phyloP scores from a whole-genome alignment of 2,113 vertebrate genomes.

The Anser cygnoides region DNA sequence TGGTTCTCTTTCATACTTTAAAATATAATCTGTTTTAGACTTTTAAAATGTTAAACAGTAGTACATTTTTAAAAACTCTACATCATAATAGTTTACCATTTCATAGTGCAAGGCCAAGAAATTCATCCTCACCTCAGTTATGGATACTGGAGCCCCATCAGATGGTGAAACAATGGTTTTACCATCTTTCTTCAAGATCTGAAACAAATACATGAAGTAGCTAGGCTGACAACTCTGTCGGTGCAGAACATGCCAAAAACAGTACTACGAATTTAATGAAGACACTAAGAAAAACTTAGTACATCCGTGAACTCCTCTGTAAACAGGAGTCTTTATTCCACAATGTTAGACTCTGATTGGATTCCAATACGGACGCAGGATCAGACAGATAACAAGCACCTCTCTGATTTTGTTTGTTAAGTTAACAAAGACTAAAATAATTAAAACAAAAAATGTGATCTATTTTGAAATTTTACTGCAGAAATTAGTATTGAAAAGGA shows the following conservation, averaged over 20 bases:
- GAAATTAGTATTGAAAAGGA: background rate
- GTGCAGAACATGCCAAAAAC: background rate
- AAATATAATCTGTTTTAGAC: background rate
- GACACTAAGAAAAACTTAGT: background rate
- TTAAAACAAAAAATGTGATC: background rate
- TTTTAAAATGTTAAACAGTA: background rate
- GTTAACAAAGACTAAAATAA: background rate
- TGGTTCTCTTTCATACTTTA: background rate
- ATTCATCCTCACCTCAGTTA: conserved; percentile 73
- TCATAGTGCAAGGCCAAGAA: background rate
- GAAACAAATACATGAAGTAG: background rate
- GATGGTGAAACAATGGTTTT: conserved; percentile 12
- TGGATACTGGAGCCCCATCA: conserved; percentile 37
- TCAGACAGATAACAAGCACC: background rate
- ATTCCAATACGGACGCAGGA: background rate
- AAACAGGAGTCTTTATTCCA: background rate
- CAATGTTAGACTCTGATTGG: too few relatives aligned
- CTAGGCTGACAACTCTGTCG: background rate
- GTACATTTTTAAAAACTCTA: background rate
- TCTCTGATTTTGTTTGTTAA: background rate
- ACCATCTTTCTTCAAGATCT: conserved; percentile 78
- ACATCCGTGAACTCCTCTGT: background rate
- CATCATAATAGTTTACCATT: background rate
- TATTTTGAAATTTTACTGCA: background rate
- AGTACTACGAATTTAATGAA: background rate